phyloP scores from a whole-genome alignment of 1,140 invertebrate genomes.

The Drosophila lini region DNA sequence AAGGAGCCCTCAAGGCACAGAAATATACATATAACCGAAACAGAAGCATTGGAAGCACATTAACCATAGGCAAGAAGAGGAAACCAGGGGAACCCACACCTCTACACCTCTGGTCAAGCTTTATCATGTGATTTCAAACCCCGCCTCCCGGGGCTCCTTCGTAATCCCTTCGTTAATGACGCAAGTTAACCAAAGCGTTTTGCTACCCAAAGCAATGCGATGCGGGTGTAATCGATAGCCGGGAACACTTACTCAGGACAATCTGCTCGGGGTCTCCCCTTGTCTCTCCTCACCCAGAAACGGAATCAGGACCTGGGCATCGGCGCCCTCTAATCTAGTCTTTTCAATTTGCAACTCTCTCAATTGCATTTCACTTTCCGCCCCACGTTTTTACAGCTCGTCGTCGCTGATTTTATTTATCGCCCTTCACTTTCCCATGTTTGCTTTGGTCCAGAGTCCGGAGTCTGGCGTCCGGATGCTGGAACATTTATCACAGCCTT shows the following conservation, averaged over 20 bases:
- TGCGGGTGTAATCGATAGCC: conserved; percentile 9
- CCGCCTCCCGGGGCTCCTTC: neutral
- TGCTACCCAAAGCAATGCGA: neutral
- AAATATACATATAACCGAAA: neutral
- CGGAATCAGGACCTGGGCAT: neutral
- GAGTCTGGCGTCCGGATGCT: neutral
- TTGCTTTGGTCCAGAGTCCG: conserved; percentile 3
- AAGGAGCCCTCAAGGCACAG: neutral
- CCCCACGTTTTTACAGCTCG: conserved; percentile 36
- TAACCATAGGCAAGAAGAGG: neutral
- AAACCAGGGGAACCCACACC: too few relatives aligned
- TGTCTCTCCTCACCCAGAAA: neutral
- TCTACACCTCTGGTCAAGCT: neutral
- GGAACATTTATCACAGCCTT: conserved; percentile 54
- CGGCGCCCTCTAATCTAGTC: conserved; percentile 21
- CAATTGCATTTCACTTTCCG: conserved; percentile 55
- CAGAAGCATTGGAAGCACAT: neutral
- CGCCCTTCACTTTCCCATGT: conserved; percentile 44
- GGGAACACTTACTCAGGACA: conserved; percentile 11
- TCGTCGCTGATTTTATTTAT: conserved; percentile 51
- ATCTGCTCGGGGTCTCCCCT: conserved; percentile 3
- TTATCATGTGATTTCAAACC: neutral
- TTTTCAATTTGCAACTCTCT: conserved; percentile 61
- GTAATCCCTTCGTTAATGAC: conserved; percentile 12
- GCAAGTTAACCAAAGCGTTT: conserved; percentile 12